phyloP scores from a whole-genome alignment of 1,140 invertebrate species.

The Laodelphax striatellus region DNA sequence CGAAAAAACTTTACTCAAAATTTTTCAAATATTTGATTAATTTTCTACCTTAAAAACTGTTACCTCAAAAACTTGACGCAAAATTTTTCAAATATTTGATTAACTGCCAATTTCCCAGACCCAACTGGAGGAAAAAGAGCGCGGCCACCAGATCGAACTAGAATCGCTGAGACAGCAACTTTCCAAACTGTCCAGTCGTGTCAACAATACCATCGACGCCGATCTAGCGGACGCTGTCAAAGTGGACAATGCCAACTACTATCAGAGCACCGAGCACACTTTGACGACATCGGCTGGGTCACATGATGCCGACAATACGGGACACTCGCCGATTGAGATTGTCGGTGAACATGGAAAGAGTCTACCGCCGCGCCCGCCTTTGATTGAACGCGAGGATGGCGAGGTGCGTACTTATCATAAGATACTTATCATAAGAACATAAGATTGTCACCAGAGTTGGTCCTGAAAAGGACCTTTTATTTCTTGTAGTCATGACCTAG shows the following conservation, averaged over 20 bases:
- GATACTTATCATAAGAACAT: no score
- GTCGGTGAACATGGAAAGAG: conserved; percentile 5
- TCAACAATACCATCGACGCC: no score
- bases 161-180: conserved; percentile 3
- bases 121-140: conserved; percentile 19
- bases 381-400: conserved; percentile 25
- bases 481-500: no score
- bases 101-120: no score
- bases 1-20: no score
- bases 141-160: conserved; percentile 19
- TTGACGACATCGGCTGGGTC: background rate
- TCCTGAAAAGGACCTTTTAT: no score
- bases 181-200: background rate
- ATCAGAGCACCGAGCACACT: background rate
- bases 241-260: background rate
- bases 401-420: conserved; percentile 21
- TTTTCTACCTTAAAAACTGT: no score
- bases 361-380: background rate
- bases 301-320: background rate
- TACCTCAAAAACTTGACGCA: no score
- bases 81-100: no score
- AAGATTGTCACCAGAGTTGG: no score
- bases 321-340: background rate
- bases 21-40: no score
- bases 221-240: background rate